These are phyloP conservation scores for Romanogobio albipinnatus DNA, from an alignment of 2,113 vertebrate genomes.

Conservation along the genomic window DNA sequence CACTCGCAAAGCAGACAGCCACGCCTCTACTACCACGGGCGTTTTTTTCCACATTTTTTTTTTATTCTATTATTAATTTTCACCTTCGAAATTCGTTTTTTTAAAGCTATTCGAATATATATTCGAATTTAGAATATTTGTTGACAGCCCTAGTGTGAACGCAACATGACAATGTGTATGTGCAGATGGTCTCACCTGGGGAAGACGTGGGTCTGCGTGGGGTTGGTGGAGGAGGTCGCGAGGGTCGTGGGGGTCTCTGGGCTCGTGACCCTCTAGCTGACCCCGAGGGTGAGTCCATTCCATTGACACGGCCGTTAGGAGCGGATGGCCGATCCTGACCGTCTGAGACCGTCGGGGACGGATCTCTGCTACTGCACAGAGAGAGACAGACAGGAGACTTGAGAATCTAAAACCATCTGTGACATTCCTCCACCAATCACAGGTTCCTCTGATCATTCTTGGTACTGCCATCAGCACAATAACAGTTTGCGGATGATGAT, in stretches of 20 bases:
- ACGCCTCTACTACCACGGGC: too few relatives aligned
- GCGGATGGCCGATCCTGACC: constrained; percentile 74
- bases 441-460: background rate
- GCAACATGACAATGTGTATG: background rate
- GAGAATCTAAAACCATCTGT: background rate
- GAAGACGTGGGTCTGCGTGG: constrained; percentile 80
- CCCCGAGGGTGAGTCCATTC: constrained; percentile 83
- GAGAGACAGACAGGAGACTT: background rate
- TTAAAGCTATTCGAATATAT: too few relatives aligned
- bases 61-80: too few relatives aligned
- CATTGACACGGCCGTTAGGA: constrained; percentile 76
- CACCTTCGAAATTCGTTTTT: too few relatives aligned
- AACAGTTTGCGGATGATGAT: background rate
- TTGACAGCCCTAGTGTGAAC: too few relatives aligned
- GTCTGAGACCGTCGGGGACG: constrained; percentile 73
- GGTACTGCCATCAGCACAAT: background rate
- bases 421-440: background rate
- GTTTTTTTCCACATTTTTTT: too few relatives aligned
- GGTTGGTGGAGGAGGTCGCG: constrained; percentile 84
- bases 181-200: constrained; percentile 73
- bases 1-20: too few relatives aligned
- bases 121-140: too few relatives aligned
- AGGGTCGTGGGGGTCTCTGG: constrained; percentile 88
- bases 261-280: constrained; percentile 82
- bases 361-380: constrained; percentile 75